phyloP scores from a whole-genome alignment of 2,888 invertebrate species.

The Craniophora ligustri region DNA sequence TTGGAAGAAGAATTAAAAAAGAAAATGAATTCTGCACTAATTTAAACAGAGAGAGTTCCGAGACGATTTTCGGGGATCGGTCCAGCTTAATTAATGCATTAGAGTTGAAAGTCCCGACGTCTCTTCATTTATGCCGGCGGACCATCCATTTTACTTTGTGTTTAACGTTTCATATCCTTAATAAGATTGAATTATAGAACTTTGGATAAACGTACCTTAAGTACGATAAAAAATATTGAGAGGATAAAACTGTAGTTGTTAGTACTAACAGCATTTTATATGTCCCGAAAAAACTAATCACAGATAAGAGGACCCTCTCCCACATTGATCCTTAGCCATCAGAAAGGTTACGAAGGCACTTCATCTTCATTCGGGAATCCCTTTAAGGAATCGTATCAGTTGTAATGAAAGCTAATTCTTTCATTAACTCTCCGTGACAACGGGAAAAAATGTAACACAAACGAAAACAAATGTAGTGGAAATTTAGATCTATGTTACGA shows the following conservation, averaged over 20 bases:
- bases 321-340: constrained; percentile 76
- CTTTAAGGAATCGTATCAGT: constrained; percentile 87
- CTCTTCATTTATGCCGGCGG: constrained; percentile 51
- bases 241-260: constrained; percentile 25
- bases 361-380: constrained; percentile 86
- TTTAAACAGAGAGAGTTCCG: constrained; percentile 82
- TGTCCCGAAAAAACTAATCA: constrained; percentile 80
- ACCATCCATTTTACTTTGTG: constrained; percentile 48
- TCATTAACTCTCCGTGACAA: constrained; percentile 87
- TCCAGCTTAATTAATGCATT: constrained; percentile 83
- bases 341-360: constrained; percentile 83
- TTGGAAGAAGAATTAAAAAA: constrained; percentile 87
- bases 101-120: constrained; percentile 69
- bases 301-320: constrained; percentile 75
- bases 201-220: constrained; percentile 4
- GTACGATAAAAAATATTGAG: constrained; percentile 9
- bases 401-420: constrained; percentile 89
- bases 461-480: constrained; percentile 75
- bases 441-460: constrained; percentile 81
- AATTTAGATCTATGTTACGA: too few relatives aligned
- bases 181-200: constrained; percentile 29
- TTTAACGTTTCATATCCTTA: constrained; percentile 46
- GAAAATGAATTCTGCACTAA: constrained; percentile 86
- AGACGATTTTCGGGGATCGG: constrained; percentile 81
- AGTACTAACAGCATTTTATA: constrained; percentile 68